Base-by-base conservation (phyloP, 37 sponge, comb jelly and placozoan genomes). In the Halisarca cf. caerulea region DNA sequence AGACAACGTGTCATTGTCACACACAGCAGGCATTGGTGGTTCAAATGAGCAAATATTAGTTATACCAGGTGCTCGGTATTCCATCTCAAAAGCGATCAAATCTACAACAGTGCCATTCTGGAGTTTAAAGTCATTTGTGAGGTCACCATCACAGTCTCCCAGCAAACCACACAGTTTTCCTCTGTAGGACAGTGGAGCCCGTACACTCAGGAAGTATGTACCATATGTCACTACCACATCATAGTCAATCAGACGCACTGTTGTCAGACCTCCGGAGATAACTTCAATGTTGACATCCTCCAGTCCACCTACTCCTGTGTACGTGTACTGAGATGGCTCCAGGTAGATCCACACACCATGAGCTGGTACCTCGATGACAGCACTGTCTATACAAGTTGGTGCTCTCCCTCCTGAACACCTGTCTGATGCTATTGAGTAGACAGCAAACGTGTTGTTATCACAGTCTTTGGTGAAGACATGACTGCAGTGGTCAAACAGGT, bases 381-480 rank as follows among this genome's bases (percentile, higher is more conserved):
- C 72, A 35, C 28, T 5, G 8, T 71, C 72, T 9, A 71, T 71
- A 30, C 72, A 71, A 30, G 72, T 71, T 33, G 72, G 72, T 37
- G 39, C 28, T 6, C 72, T 4, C 3, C 72, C 72, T 37, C 72
- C 72, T 20, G 72, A 71, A 30, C 72, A 71, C 5, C 9, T 33
- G 72, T 71, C 40, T 9, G 32, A 30, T 23, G 72, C 32, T 6
- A 71, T 71, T 35, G 39, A 37, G 39, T 37, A 37, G 20, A 71
- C 72, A 3, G 72, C 40, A 36, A 71, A 71, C 7, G 72, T 71
- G 40, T 71, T 30, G 21, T 71, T 37, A 7, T 5, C 40, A 37
- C 72, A 71, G 40, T 71, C 72, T 71, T 71, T 71, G 72, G 72
- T 20, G 72, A 71, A 71, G 39, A 71, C 40, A 18, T 71, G 72